Evolutionary conservation across 2,113 vertebrate species (phyloP).

Genomic region (Hippocampus abdominalis): DNA sequence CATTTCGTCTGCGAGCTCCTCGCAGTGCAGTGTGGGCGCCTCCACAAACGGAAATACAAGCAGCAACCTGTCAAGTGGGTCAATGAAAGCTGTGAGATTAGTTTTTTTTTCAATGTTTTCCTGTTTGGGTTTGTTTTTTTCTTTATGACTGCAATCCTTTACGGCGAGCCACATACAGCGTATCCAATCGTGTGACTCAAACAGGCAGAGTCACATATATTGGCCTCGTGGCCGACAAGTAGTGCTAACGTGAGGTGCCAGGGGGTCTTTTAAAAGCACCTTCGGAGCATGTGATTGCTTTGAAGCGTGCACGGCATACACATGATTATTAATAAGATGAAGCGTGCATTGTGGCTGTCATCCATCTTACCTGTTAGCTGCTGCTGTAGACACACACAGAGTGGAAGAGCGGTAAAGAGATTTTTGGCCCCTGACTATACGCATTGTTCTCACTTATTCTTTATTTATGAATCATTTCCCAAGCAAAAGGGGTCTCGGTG

Average conservation of each 20-base stretch:
- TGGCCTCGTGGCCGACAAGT: constrained; percentile 6
- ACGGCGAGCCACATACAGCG: not conserved
- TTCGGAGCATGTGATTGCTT: constrained; percentile 2
- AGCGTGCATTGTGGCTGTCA: constrained; percentile 3
- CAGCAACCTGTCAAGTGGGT: not conserved
- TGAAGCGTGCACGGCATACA: constrained; percentile 13
- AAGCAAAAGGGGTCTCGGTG: not conserved
- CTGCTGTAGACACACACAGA: constrained; percentile 3
- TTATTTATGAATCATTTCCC: not conserved
- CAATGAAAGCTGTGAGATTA: not conserved
- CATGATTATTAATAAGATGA: constrained; percentile 4
- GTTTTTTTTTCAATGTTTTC: not conserved
- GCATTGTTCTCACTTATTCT: constrained; percentile 2
- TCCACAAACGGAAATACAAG: constrained; percentile 11
- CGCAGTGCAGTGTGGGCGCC: not conserved
- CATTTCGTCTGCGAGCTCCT: constrained; percentile 14
- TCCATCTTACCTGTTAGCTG: not conserved
- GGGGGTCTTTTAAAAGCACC: constrained; percentile 22
- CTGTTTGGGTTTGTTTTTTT: not conserved
- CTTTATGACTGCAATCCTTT: not conserved
- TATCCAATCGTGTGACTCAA: not conserved
- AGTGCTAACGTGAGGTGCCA: constrained; percentile 19
- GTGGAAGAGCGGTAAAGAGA: not conserved
- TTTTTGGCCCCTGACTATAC: constrained; percentile 4
- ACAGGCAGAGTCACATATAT: not conserved